Evolutionary conservation across 2,113 vertebrate genomes (phyloP), one percentile per base, ranked within the genome.

Genomic region (Limanda limanda): DNA sequence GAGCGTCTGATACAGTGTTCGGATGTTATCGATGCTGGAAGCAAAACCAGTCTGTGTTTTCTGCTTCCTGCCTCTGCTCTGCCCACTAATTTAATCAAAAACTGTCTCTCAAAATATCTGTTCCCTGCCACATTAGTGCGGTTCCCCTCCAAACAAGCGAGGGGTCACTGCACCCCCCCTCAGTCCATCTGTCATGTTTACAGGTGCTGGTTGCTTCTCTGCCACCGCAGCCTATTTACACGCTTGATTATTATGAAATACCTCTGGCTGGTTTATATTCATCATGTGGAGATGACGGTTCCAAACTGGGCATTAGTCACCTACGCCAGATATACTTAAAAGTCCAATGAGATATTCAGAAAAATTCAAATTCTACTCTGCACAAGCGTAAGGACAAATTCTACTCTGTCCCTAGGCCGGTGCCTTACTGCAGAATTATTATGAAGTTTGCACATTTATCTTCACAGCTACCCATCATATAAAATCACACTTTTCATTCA

Each of bases 101-200:
- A 20, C 40, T 81, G 77, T 68, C 60, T 15, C 58, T 78, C 63
- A 73, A 57, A 54, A 73, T 70, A n/a, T 67, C 55, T 62, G 56
- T 78, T 76, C 71, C 67, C 72, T 42, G 79, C 65, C 31, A 68
- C 42, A 71, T 47, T 65, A 27, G 20, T 57, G 70, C 47, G 74
- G 21, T 65, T 81, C 69, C 59, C 51, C 42, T 66, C 52, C 35
- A 68, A 82, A 73, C 67, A 76, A 72, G 62, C n/a, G n/a, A 24
- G 54, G 55, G 78, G 61, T 72, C 74, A 63, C 24, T 20, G 71
- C 63, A 58, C 54, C 68, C 55, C 60, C 63, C 66, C 65, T 45
- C 62, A 66, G 59, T 76, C 79, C 78, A 88, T 88, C 82, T 48
- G 67, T 87, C 86, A 78, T 81, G 25, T 80, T 81, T 63, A 76